Conservation (phyloP, 2,797 vertebrate species). For the Bryconaethiops microstoma region DNA sequence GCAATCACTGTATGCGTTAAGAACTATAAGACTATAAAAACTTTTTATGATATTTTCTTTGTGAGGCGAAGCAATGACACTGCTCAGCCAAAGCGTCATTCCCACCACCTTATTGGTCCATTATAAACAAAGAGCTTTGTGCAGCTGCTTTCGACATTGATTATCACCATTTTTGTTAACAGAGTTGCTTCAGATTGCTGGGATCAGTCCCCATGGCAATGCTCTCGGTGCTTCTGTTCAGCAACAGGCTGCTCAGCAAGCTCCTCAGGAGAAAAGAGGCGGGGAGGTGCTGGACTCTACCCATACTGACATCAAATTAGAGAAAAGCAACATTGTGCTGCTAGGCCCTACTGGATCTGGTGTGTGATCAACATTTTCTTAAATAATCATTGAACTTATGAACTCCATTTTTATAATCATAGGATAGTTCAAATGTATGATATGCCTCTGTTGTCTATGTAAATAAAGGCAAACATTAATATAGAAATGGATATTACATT, state of each 20-base stretch:
- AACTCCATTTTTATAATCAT: not conserved
- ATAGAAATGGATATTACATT: not conserved
- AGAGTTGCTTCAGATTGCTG: slow-evolving; percentile 97
- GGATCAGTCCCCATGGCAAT: slow-evolving; percentile 94
- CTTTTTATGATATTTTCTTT: slow-evolving; percentile 11
- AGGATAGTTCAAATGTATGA: not conserved
- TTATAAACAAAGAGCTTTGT: not conserved
- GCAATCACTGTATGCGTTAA: not conserved
- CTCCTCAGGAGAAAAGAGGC: slow-evolving; percentile 90
- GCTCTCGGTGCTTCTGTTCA: slow-evolving; percentile 95
- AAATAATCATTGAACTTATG: not conserved
- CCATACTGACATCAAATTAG: slow-evolving; percentile 91
- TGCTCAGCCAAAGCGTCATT: not conserved
- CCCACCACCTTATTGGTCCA: not conserved
- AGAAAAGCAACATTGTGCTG: slow-evolving; percentile 98
- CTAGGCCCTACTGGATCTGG: slow-evolving; percentile 98
- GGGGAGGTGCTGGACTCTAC: slow-evolving; percentile 92
- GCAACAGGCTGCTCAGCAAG: slow-evolving; percentile 91
- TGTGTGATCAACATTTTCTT: slow-evolving; percentile 56
- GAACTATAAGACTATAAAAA: not conserved
- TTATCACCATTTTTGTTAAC: slow-evolving; percentile 50
- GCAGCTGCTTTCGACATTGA: not conserved
- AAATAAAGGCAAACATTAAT: not conserved
- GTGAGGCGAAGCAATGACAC: not conserved
- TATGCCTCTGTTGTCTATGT: no score